These are phyloP conservation scores for Helostoma temminkii DNA, from an alignment of 2,797 vertebrate species.

Conservation along the genomic window DNA sequence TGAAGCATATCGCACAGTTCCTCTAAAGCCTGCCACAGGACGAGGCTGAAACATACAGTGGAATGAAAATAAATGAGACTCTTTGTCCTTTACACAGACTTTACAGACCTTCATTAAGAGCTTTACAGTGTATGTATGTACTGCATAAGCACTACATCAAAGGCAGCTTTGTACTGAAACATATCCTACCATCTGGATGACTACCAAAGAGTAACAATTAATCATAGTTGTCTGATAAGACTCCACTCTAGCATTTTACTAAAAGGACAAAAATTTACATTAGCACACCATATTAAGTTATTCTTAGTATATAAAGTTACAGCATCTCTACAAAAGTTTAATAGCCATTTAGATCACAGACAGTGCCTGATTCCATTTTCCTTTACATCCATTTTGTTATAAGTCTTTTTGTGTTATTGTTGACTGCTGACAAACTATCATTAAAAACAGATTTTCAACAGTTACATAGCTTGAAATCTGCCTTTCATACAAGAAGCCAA, in stretches of 20 bases:
- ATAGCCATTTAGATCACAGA: not conserved
- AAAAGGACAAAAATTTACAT: not conserved
- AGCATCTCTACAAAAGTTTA: too few relatives aligned
- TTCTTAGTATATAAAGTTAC: too few relatives aligned
- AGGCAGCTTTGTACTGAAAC: too few relatives aligned
- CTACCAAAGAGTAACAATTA: too few relatives aligned
- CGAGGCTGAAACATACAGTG: constrained; percentile 87
- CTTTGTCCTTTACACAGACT: not conserved
- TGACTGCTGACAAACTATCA: not conserved
- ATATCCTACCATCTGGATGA: too few relatives aligned
- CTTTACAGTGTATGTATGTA: not conserved
- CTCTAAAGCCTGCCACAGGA: constrained; percentile 95
- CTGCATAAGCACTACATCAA: too few relatives aligned
- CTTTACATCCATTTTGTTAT: not conserved
- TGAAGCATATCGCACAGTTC: constrained; percentile 97
- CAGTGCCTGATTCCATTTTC: not conserved
- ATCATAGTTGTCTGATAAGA: too few relatives aligned
- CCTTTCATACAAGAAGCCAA: not conserved
- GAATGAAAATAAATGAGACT: constrained; percentile 36
- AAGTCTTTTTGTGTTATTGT: not conserved
- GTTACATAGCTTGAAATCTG: not conserved
- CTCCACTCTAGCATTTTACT: too few relatives aligned
- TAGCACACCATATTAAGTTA: too few relatives aligned
- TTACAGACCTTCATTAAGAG: not conserved
- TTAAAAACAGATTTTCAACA: not conserved